A percentile compares a stretch with the other conserved stretches of the same genome.
These are phyloP conservation scores for Leptura quadrifasciata DNA, from an alignment of 2,888 invertebrate species.

Conservation along the genomic window DNA sequence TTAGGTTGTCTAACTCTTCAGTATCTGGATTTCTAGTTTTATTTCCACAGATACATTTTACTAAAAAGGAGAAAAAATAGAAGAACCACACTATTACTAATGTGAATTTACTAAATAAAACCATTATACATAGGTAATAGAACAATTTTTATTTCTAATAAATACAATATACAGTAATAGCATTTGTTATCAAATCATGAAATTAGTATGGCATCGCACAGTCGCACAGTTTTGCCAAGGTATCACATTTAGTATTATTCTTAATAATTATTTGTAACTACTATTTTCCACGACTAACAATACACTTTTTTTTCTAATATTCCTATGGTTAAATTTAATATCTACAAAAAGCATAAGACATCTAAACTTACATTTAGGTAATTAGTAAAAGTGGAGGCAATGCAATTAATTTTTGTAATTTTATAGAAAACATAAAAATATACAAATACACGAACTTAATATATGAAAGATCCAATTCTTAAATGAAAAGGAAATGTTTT, in stretches of 20 bases:
- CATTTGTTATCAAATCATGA: slow-evolving; percentile 11
- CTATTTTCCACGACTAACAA: background rate
- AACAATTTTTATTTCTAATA: slow-evolving; percentile 35
- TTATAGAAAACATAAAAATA: slow-evolving; percentile 8
- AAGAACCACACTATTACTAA: no score
- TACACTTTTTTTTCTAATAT: background rate
- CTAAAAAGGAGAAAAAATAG: no score
- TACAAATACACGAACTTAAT: background rate
- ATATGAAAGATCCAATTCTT: background rate
- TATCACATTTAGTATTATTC: slow-evolving; percentile 27
- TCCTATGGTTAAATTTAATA: slow-evolving; percentile 9
- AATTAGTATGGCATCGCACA: slow-evolving; percentile 20
- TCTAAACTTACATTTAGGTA: background rate
- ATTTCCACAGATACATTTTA: no score
- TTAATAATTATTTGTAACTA: background rate
- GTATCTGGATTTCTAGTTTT: no score
- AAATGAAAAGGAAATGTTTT: background rate
- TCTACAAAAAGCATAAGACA: slow-evolving; percentile 18
- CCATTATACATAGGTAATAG: background rate
- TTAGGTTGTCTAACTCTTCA: no score
- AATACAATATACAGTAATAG: slow-evolving; percentile 32
- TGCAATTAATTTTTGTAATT: background rate
- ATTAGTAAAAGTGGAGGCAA: background rate
- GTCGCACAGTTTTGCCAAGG: background rate
- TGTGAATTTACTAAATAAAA: background rate